Percentiles rank a stretch among this genome's conserved stretches.
Conservation (phyloP, 2,797 vertebrate genomes). For the Tauraco hartlaubi region DNA sequence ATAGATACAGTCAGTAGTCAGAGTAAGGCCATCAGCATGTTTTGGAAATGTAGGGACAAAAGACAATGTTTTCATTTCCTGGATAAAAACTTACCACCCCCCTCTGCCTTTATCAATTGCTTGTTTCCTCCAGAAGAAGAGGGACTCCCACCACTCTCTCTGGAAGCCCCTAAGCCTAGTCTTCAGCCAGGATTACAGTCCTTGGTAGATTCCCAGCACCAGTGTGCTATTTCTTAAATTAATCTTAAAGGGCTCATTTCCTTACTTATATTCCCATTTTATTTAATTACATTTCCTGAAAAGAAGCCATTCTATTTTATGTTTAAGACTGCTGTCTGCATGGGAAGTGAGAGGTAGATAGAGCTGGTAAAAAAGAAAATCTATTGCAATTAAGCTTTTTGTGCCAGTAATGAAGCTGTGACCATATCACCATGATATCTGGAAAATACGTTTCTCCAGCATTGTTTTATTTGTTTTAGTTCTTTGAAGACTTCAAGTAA, state of each 20-base stretch:
- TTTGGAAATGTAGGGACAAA: neutral
- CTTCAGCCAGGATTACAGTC: constrained; percentile 13
- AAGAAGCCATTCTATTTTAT: constrained; percentile 55
- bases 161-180: neutral
- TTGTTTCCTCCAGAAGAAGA: neutral
- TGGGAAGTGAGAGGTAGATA: neutral
- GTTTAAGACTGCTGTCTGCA: neutral
- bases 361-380: neutral
- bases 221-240: constrained; percentile 33
- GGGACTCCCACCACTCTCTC: neutral
- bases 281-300: constrained; percentile 65
- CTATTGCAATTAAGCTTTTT: neutral
- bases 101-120: neutral
- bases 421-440: neutral
- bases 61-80: neutral
- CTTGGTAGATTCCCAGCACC: neutral
- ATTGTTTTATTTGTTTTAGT: neutral
- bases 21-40: neutral
- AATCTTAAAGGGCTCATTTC: constrained; percentile 59
- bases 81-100: neutral
- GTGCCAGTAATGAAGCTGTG: neutral
- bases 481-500: neutral
- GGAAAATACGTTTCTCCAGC: neutral
- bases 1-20: neutral
- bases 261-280: constrained; percentile 58